phyloP scores from a whole-genome alignment of 2,888 invertebrate genomes.

The Julus scandinavius region DNA sequence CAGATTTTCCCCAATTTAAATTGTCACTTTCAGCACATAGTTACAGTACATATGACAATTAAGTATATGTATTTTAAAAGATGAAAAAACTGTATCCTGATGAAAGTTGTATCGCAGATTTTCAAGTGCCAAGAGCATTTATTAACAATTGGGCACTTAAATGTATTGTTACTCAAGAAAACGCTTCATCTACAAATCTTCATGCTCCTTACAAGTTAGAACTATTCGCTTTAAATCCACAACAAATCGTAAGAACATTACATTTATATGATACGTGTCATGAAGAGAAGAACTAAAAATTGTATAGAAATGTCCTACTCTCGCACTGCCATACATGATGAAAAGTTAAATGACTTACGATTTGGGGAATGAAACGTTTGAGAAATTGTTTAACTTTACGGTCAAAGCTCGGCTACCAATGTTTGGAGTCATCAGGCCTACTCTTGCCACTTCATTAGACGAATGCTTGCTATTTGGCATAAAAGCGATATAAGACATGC shows the following conservation, averaged over 20 bases:
- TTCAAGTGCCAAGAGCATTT: constrained; percentile 8
- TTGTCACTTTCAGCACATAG: neutral
- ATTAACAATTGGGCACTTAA: neutral
- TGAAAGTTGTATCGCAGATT: neutral
- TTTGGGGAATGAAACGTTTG: neutral
- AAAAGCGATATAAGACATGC: constrained; percentile 7
- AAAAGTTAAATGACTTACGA: neutral
- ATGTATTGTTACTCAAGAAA: neutral
- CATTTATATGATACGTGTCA: neutral
- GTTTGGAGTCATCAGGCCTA: neutral
- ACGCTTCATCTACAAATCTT: neutral
- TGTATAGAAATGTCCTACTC: neutral
- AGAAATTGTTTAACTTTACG: neutral
- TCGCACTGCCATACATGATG: neutral
- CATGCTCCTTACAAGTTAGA: neutral
- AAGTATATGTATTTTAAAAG: neutral
- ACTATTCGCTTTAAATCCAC: neutral
- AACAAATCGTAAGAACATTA: neutral
- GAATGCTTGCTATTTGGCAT: neutral
- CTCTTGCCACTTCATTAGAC: neutral
- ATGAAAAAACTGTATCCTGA: neutral
- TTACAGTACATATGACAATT: neutral
- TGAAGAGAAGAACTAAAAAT: neutral
- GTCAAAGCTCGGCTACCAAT: neutral
- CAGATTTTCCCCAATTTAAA: neutral